Conservation (phyloP, 2,113 vertebrate genomes). For the Ibidorhyncha struthersii region DNA sequence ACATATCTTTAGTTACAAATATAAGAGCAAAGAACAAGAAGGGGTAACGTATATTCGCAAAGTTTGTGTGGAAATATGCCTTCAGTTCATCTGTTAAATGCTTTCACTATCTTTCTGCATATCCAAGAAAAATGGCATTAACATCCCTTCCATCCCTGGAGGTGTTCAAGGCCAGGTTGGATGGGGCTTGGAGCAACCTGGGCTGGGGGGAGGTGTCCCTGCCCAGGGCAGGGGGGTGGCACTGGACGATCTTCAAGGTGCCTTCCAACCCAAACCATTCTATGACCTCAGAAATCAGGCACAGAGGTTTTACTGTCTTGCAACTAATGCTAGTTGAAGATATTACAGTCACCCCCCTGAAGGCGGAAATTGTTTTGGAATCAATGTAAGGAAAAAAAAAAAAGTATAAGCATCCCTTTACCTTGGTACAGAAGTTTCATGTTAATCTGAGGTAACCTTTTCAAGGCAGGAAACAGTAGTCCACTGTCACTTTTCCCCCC, state of each 20-base stretch:
- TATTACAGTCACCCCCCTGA: neutral
- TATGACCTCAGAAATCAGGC: neutral
- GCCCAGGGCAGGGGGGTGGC: neutral
- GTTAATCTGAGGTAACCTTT: neutral
- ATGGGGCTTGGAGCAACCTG: neutral
- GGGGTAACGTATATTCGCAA: fast-evolving
- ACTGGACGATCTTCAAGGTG: neutral
- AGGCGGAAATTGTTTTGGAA: neutral
- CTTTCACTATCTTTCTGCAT: neutral
- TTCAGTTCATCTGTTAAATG: neutral
- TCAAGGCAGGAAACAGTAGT: neutral
- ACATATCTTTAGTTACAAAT: neutral
- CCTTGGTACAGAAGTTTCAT: neutral
- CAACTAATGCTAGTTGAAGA: neutral
- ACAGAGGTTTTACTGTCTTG: neutral
- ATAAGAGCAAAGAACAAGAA: neutral
- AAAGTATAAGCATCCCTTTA: neutral
- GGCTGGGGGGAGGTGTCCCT: neutral
- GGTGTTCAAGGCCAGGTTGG: neutral
- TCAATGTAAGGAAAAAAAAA: neutral
- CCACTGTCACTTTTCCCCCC: neutral
- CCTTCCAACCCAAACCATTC: neutral
- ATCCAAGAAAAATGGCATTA: neutral
- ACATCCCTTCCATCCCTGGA: neutral
- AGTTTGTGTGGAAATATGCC: neutral